A percentile compares a stretch with the other conserved stretches of the same genome.
Conservation (phyloP, 2,797 vertebrate species). For the Podarcis siculus region DNA sequence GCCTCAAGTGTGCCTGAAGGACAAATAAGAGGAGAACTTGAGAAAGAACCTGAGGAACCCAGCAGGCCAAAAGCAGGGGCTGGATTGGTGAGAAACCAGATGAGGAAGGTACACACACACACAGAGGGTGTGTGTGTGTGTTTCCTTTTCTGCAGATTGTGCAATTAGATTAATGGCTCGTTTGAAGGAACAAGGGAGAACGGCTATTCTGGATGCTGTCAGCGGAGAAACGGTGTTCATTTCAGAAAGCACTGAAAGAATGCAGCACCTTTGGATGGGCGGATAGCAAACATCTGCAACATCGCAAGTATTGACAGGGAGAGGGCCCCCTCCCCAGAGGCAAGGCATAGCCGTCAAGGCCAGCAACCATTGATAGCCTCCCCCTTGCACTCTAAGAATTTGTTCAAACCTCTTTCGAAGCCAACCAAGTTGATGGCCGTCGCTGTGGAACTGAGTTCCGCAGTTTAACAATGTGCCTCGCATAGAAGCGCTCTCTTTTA, state of each 20-base stretch:
- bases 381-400: no score
- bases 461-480: no score
- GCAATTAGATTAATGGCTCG: neutral
- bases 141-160: neutral
- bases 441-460: no score
- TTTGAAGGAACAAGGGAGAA: neutral
- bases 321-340: no score
- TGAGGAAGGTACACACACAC: neutral
- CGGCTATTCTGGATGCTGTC: neutral
- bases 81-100: neutral
- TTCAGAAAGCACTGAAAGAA: neutral
- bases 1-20: neutral
- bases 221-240: neutral
- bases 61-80: neutral
- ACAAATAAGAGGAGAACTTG: no score
- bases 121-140: neutral
- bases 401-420: no score
- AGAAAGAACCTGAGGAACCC: conserved; percentile 15
- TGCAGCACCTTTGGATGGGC: neutral
- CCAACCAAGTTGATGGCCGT: no score
- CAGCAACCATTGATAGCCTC: no score
- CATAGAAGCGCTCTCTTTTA: no score
- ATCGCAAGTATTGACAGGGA: no score
- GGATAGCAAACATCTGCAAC: neutral
- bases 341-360: no score